These are phyloP conservation scores for Gobionotothen gibberifrons DNA, from an alignment of 2,797 vertebrate genomes.

Conservation along the genomic window DNA sequence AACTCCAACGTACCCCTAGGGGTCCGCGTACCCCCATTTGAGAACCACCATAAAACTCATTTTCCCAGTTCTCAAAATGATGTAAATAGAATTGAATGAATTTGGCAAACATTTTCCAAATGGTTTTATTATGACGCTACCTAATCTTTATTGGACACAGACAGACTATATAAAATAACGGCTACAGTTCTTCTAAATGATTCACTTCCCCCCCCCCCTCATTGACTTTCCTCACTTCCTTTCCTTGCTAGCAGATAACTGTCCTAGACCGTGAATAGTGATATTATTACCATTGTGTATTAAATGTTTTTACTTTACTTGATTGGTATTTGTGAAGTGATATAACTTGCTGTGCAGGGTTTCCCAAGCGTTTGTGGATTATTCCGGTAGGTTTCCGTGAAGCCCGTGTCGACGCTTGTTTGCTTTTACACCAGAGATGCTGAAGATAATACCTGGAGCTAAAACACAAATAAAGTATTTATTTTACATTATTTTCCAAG, in stretches of 20 bases:
- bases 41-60: neutral
- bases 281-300: neutral
- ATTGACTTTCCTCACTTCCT: neutral
- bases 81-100: neutral
- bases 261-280: neutral
- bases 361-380: no score
- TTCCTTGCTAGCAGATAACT: neutral
- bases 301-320: neutral
- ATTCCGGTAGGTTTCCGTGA: no score
- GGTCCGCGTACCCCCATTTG: no score
- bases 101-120: neutral
- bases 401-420: no score
- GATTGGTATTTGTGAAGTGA: neutral
- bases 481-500: no score
- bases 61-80: neutral
- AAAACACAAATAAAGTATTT: no score
- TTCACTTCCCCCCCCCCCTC: neutral
- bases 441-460: no score
- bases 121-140: neutral
- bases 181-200: neutral
- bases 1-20: no score
- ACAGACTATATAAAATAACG: no score
- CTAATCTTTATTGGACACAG: neutral
- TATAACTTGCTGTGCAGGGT: no score
- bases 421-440: no score